Percentiles rank a stretch among this genome's conserved stretches.
These are phyloP conservation scores for Halictus rubicundus DNA, from an alignment of 1,140 invertebrate species.

Conservation along the genomic window DNA sequence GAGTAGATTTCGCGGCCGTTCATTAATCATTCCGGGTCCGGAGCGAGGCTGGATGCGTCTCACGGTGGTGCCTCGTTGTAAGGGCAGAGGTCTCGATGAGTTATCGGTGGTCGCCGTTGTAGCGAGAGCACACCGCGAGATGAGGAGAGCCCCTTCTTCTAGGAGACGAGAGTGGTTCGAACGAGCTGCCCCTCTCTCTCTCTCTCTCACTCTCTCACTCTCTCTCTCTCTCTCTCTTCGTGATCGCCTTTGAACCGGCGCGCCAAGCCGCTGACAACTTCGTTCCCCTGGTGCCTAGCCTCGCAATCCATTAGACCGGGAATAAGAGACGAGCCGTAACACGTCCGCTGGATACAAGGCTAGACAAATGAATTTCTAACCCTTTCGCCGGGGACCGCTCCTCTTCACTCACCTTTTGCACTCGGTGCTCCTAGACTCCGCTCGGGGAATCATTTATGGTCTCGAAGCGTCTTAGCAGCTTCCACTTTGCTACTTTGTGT, in stretches of 20 bases:
- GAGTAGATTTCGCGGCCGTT: conserved; percentile 54
- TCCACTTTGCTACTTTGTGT: too few species aligned
- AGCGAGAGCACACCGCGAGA: conserved; percentile 34
- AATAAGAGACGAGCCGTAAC: conserved; percentile 38
- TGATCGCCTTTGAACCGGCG: conserved; percentile 48
- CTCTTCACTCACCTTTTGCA: background rate
- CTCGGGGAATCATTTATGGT: too few species aligned
- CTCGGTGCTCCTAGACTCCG: background rate
- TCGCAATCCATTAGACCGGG: conserved; percentile 49
- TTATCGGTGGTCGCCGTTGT: conserved; percentile 51
- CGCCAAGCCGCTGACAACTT: conserved; percentile 51
- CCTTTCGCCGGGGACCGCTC: background rate
- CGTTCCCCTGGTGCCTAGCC: conserved; percentile 27
- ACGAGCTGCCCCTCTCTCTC: too few species aligned
- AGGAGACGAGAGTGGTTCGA: conserved; percentile 6
- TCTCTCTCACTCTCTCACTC: too few species aligned
- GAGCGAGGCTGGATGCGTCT: conserved; percentile 36
- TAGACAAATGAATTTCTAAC: conserved; percentile 40
- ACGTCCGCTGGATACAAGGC: conserved; percentile 6
- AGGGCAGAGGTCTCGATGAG: conserved; percentile 60
- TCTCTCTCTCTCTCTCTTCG: background rate
- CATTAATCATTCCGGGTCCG: conserved; percentile 55
- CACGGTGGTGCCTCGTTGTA: conserved; percentile 53
- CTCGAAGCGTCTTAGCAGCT: too few species aligned
- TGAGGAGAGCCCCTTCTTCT: background rate